Conservation (phyloP, 2,113 vertebrate species). For the Heterocephalus glaber region DNA sequence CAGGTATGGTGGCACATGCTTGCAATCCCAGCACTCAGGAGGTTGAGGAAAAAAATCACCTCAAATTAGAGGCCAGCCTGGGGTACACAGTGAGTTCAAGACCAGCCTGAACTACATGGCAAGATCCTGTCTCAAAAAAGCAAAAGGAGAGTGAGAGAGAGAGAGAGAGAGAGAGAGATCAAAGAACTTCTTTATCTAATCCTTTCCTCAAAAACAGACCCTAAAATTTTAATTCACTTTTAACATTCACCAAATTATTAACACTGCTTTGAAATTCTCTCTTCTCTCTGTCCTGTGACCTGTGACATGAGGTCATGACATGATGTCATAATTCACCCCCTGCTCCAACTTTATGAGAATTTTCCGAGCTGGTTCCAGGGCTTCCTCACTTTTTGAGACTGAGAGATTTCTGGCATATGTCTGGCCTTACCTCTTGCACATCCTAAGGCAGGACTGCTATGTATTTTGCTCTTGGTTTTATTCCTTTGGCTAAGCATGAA, state of each 20-base stretch:
- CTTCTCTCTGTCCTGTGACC: neutral
- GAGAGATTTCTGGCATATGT: neutral
- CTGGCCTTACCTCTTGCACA: neutral
- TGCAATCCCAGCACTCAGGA: neutral
- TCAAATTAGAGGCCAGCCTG: neutral
- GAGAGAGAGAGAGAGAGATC: too few relatives aligned
- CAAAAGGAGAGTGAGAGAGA: neutral
- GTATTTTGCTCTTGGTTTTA: neutral
- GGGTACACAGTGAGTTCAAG: neutral
- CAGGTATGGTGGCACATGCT: neutral
- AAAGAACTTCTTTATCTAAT: neutral
- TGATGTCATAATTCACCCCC: conserved; percentile 71
- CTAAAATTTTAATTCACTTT: conserved; percentile 29
- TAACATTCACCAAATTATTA: conserved; percentile 45
- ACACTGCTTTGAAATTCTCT: neutral
- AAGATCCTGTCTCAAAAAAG: too few relatives aligned
- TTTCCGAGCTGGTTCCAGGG: neutral
- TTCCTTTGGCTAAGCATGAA: conserved; percentile 32
- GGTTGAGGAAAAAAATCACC: neutral
- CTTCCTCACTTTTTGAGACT: neutral
- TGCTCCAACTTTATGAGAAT: conserved; percentile 36
- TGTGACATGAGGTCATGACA: conserved; percentile 44
- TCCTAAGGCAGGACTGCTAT: neutral
- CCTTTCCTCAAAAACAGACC: conserved; percentile 12
- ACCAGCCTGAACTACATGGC: neutral